Evolutionary conservation across 2,888 invertebrate genomes (phyloP).

Genomic region (Tinea semifulvella): DNA sequence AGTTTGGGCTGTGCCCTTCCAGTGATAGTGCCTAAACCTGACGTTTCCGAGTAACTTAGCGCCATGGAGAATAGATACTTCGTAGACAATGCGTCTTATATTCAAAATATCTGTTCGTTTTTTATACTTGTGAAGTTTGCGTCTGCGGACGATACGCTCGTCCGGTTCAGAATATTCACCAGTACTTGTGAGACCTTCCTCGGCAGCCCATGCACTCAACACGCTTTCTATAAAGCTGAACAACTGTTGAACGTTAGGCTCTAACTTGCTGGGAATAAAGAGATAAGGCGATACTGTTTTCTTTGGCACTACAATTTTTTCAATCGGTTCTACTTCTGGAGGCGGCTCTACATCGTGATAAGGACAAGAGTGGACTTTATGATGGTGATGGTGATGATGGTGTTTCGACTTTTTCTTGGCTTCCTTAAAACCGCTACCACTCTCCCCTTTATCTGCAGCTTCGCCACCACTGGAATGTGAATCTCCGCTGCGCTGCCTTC

Average conservation of each 20-base stretch:
- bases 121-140: constrained; percentile 69
- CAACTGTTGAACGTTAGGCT: constrained; percentile 81
- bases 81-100: constrained; percentile 73
- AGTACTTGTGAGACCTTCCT: constrained; percentile 75
- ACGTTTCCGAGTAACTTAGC: constrained; percentile 74
- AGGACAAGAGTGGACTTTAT: constrained; percentile 54
- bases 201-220: constrained; percentile 80
- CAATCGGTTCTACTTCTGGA: constrained; percentile 43
- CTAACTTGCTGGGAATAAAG: constrained; percentile 66
- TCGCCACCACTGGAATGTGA: constrained; percentile 61
- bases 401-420: constrained; percentile 45
- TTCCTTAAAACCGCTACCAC: constrained; percentile 29
- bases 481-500: constrained; percentile 50
- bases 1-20: constrained; percentile 85
- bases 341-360: constrained; percentile 47
- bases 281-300: constrained; percentile 62
- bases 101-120: constrained; percentile 73
- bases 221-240: constrained; percentile 85
- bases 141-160: constrained; percentile 70
- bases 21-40: constrained; percentile 81
- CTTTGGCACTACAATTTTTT: constrained; percentile 43
- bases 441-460: constrained; percentile 47
- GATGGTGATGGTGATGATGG: constrained; percentile 49
- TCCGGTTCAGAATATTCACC: constrained; percentile 79
- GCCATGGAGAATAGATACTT: constrained; percentile 75